These are phyloP conservation scores for Elmis aenea DNA, from an alignment of 2,888 invertebrate species.

Conservation along the genomic window DNA sequence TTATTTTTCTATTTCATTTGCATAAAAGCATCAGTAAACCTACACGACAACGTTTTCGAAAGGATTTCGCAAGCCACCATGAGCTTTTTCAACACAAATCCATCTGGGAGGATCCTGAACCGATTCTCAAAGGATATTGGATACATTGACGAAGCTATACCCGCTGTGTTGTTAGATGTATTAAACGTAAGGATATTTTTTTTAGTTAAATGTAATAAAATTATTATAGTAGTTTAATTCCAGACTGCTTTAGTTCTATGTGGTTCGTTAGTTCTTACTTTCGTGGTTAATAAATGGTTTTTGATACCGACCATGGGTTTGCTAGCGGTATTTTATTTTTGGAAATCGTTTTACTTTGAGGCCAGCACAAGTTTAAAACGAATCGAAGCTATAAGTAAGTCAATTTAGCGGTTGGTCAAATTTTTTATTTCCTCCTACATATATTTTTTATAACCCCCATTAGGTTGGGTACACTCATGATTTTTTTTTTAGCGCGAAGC, in stretches of 20 bases:
- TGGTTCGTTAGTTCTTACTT: conserved; percentile 45
- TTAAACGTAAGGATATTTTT: conserved; percentile 35
- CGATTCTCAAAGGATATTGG: conserved; percentile 48
- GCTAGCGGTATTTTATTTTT: conserved; percentile 55
- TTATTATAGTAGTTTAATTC: conserved; percentile 22
- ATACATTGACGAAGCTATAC: conserved; percentile 44
- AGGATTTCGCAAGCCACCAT: conserved; percentile 39
- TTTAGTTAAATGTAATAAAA: conserved; percentile 6
- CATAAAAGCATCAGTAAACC: conserved; percentile 38
- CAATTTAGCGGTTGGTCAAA: too few species aligned
- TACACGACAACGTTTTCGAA: conserved; percentile 39
- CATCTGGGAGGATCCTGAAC: conserved; percentile 43
- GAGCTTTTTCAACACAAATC: conserved; percentile 43
- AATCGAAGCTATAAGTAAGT: conserved; percentile 61
- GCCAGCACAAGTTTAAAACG: conserved; percentile 61
- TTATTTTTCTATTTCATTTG: conserved; percentile 40
- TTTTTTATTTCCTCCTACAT: too few species aligned
- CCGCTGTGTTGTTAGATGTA: conserved; percentile 6
- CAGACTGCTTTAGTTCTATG: conserved; percentile 47
- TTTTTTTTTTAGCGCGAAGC: too few species aligned
- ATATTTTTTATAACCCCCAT: too few species aligned
- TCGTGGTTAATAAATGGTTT: conserved; percentile 60
- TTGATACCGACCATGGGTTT: conserved; percentile 63
- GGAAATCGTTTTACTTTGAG: conserved; percentile 48
- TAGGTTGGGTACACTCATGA: too few species aligned